Conservation (phyloP, 2,797 vertebrate genomes). For the Leptoclinus maculatus region DNA sequence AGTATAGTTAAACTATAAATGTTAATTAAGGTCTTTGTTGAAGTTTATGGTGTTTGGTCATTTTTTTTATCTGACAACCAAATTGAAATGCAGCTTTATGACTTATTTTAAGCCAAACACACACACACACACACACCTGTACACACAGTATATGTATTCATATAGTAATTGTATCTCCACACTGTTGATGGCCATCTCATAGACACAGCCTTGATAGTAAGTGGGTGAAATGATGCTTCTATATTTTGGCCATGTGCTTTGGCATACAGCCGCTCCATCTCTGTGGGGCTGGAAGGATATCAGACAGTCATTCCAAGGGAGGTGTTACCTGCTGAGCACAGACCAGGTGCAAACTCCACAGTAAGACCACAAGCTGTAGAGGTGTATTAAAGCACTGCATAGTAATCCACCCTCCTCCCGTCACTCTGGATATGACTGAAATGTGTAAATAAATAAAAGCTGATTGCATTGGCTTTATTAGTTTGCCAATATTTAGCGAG, state of each 20-base stretch:
- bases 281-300: conserved; percentile 59
- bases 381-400: conserved; percentile 61
- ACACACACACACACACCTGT: background rate
- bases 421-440: conserved; percentile 21
- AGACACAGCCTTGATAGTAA: conserved; percentile 3
- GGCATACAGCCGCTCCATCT: conserved; percentile 49
- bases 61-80: conserved; percentile 1
- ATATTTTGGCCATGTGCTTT: conserved; percentile 57
- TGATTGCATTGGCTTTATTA: conserved; percentile 20
- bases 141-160: background rate
- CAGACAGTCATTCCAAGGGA: conserved; percentile 62
- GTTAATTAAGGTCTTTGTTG: conserved; percentile 10
- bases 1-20: conserved; percentile 43
- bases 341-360: conserved; percentile 77
- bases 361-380: conserved; percentile 60
- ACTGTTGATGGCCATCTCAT: background rate
- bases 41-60: background rate
- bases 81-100: background rate
- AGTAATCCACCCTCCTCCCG: conserved; percentile 36
- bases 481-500: conserved; percentile 26
- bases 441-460: conserved; percentile 51
- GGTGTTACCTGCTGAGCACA: conserved; percentile 69
- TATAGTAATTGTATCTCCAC: background rate
- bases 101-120: background rate
- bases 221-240: conserved; percentile 25